Evolutionary conservation across 2,113 vertebrate genomes (phyloP).

Genomic region (Pungitius pungitius): DNA sequence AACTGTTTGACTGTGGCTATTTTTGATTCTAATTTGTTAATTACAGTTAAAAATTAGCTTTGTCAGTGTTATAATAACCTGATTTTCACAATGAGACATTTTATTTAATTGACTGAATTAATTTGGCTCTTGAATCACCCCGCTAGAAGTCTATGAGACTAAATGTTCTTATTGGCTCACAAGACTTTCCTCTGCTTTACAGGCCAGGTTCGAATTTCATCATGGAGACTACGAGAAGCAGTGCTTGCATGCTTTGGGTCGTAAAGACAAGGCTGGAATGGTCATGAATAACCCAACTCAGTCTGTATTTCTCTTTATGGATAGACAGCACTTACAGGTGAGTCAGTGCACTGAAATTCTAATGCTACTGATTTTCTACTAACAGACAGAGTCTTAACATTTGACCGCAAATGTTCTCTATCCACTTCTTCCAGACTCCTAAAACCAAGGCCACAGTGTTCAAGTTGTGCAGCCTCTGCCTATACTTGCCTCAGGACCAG

Average conservation of each 20-base stretch:
- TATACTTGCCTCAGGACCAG: slow-evolving; percentile 99
- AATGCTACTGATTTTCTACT: background rate
- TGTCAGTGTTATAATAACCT: background rate
- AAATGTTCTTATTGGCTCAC: slow-evolving; percentile 1
- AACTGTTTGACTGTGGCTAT: background rate
- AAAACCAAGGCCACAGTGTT: slow-evolving; percentile 99
- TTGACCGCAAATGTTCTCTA: slow-evolving; percentile 3
- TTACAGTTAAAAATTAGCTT: background rate
- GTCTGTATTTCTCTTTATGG: slow-evolving; percentile 99
- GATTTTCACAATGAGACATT: background rate
- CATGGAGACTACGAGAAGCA: slow-evolving; percentile 99
- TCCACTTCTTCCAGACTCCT: slow-evolving; percentile 86
- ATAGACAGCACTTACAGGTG: slow-evolving; percentile 98
- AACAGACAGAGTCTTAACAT: background rate
- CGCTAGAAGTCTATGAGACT: background rate
- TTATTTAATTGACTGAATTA: too few relatives aligned
- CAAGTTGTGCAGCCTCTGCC: slow-evolving; percentile 99
- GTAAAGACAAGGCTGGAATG: slow-evolving; percentile 99
- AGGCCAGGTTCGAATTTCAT: slow-evolving; percentile 99
- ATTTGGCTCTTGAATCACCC: background rate
- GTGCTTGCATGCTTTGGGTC: slow-evolving; percentile 97
- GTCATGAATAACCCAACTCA: slow-evolving; percentile 87
- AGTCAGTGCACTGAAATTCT: background rate
- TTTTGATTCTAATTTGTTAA: background rate
- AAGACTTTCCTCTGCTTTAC: slow-evolving; percentile 20